Evolutionary conservation across 2,797 vertebrate genomes (phyloP).

Genomic region (Pangasius krempfi): DNA sequence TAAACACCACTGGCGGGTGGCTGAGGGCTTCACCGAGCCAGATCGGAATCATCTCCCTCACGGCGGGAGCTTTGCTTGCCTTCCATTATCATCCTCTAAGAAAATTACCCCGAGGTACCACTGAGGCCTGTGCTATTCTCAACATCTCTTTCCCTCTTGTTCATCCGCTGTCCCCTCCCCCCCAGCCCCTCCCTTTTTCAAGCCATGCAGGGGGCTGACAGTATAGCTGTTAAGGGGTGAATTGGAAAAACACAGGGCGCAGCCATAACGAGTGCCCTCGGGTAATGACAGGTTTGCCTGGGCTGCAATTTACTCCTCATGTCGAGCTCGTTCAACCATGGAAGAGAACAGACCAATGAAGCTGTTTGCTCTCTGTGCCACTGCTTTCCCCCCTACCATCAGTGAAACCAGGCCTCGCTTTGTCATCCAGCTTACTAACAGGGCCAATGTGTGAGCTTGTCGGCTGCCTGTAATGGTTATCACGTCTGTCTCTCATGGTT

Average conservation of each 20-base stretch:
- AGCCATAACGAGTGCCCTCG: constrained; percentile 69
- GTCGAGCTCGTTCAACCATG: constrained; percentile 52
- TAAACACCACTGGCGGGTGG: constrained; percentile 71
- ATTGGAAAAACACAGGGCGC: constrained; percentile 67
- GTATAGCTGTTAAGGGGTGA: constrained; percentile 57
- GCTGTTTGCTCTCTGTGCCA: constrained; percentile 51
- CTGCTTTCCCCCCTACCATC: constrained; percentile 40
- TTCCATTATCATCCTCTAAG: constrained; percentile 71
- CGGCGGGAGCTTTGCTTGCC: constrained; percentile 63
- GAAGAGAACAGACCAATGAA: constrained; percentile 54
- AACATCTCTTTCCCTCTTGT: constrained; percentile 58
- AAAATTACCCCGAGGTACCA: constrained; percentile 69
- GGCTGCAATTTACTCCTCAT: constrained; percentile 70
- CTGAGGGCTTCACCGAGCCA: constrained; percentile 57
- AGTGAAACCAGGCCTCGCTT: constrained; percentile 1
- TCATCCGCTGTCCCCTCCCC: constrained; percentile 22
- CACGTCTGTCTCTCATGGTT: constrained; percentile 51
- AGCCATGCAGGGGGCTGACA: constrained; percentile 65
- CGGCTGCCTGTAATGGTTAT: constrained; percentile 54
- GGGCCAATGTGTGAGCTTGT: constrained; percentile 49
- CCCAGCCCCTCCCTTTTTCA: constrained; percentile 30
- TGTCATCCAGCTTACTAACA: constrained; percentile 55
- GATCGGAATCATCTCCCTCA: constrained; percentile 69
- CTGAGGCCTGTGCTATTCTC: constrained; percentile 71
- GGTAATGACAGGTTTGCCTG: constrained; percentile 74